A percentile compares a stretch with the other conserved stretches of the same genome.
Conservation (phyloP, 2,888 invertebrate genomes). For the Patella pellucida region DNA sequence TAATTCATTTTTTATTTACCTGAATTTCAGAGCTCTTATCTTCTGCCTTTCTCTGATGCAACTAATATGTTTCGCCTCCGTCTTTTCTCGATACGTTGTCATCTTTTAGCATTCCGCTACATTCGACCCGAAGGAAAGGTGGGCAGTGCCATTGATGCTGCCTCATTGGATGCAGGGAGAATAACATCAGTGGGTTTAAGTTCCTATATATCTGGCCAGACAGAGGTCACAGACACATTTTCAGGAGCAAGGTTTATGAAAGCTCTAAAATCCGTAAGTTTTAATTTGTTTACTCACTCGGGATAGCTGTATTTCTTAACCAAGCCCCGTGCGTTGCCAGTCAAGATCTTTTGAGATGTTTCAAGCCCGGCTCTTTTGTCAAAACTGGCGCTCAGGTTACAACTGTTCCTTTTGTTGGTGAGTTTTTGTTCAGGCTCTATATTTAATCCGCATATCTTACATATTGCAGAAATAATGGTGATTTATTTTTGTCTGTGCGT, state of each 20-base stretch:
- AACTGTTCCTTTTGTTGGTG: no score
- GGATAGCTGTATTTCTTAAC: no score
- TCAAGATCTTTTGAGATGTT: no score
- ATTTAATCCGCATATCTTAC: no score
- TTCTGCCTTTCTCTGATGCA: conserved; percentile 46
- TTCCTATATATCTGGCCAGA: conserved; percentile 40
- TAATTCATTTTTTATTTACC: no score
- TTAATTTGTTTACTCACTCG: no score
- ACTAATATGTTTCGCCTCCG: conserved; percentile 55
- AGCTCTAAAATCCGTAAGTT: conserved; percentile 39
- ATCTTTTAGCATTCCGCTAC: conserved; percentile 57
- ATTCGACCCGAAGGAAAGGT: conserved; percentile 31
- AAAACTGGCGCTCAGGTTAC: no score
- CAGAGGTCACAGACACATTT: conserved; percentile 32
- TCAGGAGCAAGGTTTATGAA: conserved; percentile 38
- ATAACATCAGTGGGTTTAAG: conserved; percentile 48
- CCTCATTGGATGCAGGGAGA: conserved; percentile 49
- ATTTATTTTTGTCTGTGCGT: no score
- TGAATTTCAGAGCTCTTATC: conserved; percentile 40
- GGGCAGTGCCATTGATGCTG: conserved; percentile 34
- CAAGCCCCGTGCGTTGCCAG: no score
- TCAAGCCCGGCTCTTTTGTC: no score
- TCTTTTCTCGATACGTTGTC: conserved; percentile 50
- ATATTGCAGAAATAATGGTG: no score
- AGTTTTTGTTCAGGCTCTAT: no score